Evolutionary conservation across 2,888 invertebrate genomes (phyloP).

Genomic region (Theretra japonica): DNA sequence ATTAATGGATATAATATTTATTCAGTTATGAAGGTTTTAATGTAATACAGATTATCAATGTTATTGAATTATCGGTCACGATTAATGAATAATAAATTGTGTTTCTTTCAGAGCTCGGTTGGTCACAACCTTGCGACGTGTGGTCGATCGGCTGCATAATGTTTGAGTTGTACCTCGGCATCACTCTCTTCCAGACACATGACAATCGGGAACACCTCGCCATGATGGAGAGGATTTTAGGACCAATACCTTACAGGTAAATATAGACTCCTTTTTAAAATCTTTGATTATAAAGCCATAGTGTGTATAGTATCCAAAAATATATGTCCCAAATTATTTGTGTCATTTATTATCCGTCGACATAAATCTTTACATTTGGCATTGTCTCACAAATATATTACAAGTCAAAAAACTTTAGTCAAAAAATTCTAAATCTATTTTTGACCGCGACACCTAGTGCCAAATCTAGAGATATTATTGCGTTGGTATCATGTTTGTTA

Average conservation of each 20-base stretch:
- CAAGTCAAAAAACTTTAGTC: slow-evolving; percentile 1
- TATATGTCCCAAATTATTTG: no score
- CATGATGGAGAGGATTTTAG: slow-evolving; percentile 99
- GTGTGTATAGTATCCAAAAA: background rate
- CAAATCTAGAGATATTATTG: slow-evolving; percentile 7
- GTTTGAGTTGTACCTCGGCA: slow-evolving; percentile 99
- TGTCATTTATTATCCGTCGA: background rate
- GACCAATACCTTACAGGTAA: slow-evolving; percentile 96
- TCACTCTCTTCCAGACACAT: slow-evolving; percentile 99
- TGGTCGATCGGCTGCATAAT: slow-evolving; percentile 99
- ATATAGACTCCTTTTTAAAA: background rate
- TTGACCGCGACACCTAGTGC: background rate
- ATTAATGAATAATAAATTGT: background rate
- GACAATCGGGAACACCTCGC: slow-evolving; percentile 99
- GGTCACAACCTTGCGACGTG: slow-evolving; percentile 99
- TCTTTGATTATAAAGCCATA: background rate
- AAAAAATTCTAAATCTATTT: background rate
- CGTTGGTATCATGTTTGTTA: background rate
- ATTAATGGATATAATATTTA: no score
- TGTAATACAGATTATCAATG: no score
- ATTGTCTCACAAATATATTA: background rate
- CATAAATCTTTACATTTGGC: background rate
- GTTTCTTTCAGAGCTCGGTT: slow-evolving; percentile 93
- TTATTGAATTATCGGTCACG: no score
- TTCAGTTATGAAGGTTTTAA: no score